These are phyloP conservation scores for Nebria brevicollis DNA, from an alignment of 2,888 invertebrate species.

Conservation along the genomic window DNA sequence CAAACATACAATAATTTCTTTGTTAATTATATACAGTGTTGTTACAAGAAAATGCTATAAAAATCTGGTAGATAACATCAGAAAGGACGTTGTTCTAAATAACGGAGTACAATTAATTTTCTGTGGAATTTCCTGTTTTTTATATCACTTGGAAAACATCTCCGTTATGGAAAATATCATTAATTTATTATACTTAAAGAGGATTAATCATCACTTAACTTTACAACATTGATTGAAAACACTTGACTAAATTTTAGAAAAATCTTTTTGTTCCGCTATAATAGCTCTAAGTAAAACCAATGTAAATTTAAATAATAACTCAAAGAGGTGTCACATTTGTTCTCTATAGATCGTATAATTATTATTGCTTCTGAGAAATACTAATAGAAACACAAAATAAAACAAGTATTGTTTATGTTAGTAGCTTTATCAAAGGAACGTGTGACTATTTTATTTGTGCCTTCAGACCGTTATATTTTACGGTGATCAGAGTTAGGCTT, in stretches of 20 bases:
- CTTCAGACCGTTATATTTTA: not conserved
- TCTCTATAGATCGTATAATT: not conserved
- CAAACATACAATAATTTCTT: constrained; percentile 15
- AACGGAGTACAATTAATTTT: constrained; percentile 17
- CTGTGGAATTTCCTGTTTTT: not conserved
- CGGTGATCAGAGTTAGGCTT: not conserved
- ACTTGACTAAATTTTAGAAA: not conserved
- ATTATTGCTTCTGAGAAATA: not conserved
- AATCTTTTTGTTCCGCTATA: too few species aligned
- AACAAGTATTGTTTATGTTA: not conserved
- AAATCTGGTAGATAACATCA: constrained; percentile 6
- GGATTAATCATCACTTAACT: constrained; percentile 4
- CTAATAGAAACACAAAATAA: not conserved
- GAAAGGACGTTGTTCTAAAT: not conserved
- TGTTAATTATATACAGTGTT: constrained; percentile 7
- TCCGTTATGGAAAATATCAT: constrained; percentile 2
- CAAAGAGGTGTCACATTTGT: too few species aligned
- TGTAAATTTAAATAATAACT: too few species aligned
- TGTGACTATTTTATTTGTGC: not conserved
- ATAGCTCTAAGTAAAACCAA: too few species aligned
- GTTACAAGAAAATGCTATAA: constrained; percentile 8
- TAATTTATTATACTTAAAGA: not conserved
- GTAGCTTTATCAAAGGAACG: not conserved
- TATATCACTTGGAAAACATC: not conserved
- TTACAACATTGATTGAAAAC: constrained; percentile 9